Conservation (phyloP, 2,113 vertebrate species). For the Phasianus colchicus region DNA sequence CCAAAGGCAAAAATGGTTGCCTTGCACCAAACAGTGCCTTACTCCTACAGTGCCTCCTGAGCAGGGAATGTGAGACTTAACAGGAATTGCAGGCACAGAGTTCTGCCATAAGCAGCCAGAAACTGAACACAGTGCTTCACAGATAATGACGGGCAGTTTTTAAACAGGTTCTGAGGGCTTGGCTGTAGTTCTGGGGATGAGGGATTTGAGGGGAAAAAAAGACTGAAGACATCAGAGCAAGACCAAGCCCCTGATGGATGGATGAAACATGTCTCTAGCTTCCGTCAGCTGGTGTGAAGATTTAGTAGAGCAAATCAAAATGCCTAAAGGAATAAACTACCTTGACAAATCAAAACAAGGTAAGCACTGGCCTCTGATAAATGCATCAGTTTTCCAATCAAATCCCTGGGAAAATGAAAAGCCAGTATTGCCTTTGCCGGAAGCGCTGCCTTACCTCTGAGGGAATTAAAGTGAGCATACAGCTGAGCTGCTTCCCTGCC, state of each 20-base stretch:
- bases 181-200: not conserved
- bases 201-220: not conserved
- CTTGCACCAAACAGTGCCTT: not conserved
- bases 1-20: not conserved
- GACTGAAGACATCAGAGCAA: not conserved
- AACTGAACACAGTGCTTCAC: not conserved
- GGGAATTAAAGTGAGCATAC: fast-evolving
- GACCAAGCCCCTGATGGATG: not conserved
- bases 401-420: not conserved
- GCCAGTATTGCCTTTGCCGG: fast-evolving
- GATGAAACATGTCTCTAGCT: not conserved
- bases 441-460: not conserved
- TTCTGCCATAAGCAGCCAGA: slow-evolving; percentile 41
- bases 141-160: not conserved
- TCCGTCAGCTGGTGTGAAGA: not conserved
- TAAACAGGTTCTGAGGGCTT: not conserved
- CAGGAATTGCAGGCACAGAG: slow-evolving; percentile 11
- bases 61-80: not conserved
- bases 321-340: not conserved
- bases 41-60: not conserved
- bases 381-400: fast-evolving
- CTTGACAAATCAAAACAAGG: not conserved
- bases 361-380: not conserved
- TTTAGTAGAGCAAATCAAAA: not conserved
- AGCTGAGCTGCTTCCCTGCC: not conserved